Percentiles rank a stretch among this genome's conserved stretches.
Evolutionary conservation across 2,797 vertebrate genomes (phyloP).

Genomic region (Peromyscus eremicus): DNA sequence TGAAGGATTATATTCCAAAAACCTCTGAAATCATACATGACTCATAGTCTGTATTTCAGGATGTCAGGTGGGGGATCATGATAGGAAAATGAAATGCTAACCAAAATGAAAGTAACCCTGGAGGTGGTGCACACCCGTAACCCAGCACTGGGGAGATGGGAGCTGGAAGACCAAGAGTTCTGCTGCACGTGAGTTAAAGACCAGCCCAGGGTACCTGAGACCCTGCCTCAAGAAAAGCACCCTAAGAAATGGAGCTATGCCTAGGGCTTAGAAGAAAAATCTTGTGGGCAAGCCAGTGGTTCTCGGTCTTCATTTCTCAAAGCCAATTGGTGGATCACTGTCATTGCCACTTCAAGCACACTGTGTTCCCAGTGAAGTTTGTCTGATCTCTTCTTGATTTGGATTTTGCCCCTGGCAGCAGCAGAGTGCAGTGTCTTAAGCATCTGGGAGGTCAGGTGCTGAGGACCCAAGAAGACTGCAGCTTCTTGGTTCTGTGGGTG

Average conservation of each 20-base stretch:
- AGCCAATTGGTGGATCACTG: background rate
- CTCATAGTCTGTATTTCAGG: slow-evolving; percentile 32
- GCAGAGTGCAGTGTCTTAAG: background rate
- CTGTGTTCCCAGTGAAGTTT: background rate
- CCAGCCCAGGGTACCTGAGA: no score
- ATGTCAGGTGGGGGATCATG: background rate
- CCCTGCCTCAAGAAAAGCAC: background rate
- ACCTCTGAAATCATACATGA: slow-evolving; percentile 53
- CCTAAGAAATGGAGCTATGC: background rate
- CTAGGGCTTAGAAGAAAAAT: background rate
- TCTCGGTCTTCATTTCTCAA: slow-evolving; percentile 33
- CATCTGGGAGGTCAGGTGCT: background rate
- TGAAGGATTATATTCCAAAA: slow-evolving; percentile 62
- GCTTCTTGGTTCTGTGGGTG: background rate
- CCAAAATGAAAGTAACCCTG: background rate
- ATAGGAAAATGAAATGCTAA: slow-evolving; percentile 47
- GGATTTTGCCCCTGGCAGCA: background rate
- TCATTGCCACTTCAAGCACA: background rate
- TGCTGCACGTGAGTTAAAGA: background rate
- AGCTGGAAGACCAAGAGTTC: no score
- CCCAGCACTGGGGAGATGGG: background rate
- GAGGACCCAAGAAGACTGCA: background rate
- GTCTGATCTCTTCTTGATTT: background rate
- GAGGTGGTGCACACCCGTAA: background rate
- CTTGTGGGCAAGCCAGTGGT: background rate